A percentile compares a stretch with the other conserved stretches of the same genome.
Conservation (phyloP, 2,888 invertebrate species). For the Epinotia brunnichana region DNA sequence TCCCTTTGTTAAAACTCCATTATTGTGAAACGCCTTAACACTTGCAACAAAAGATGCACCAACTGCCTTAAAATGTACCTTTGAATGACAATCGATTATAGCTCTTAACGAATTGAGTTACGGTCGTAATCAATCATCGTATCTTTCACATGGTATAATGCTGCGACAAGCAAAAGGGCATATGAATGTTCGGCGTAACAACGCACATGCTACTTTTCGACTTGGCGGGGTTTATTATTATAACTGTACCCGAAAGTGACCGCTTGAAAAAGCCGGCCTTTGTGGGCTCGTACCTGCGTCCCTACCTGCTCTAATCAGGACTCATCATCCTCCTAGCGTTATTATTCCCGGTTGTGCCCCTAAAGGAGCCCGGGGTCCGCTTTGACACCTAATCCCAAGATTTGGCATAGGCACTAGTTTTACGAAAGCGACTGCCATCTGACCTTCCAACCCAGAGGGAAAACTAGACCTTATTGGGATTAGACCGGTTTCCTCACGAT, state of each 20-base stretch:
- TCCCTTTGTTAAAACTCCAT: constrained; percentile 53
- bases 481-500: no score
- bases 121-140: neutral
- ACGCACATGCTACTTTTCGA: constrained; percentile 17
- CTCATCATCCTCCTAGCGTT: no score
- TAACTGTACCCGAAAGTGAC: constrained; percentile 76
- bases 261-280: constrained; percentile 69
- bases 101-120: constrained; percentile 7
- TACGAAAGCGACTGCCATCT: no score
- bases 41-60: constrained; percentile 64
- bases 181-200: neutral
- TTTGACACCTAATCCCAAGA: no score
- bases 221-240: constrained; percentile 59
- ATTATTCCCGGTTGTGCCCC: no score
- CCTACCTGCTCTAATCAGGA: constrained; percentile 75
- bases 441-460: no score
- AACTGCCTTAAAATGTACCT: constrained; percentile 14
- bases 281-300: constrained; percentile 64
- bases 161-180: constrained; percentile 9
- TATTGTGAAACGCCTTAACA: constrained; percentile 65
- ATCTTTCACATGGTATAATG: constrained; percentile 1
- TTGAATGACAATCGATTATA: constrained; percentile 5
- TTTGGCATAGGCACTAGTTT: no score
- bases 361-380: no score
- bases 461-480: no score